Base-by-base conservation (phyloP, 2,888 invertebrate genomes). In the Anarsia innoxiella region DNA sequence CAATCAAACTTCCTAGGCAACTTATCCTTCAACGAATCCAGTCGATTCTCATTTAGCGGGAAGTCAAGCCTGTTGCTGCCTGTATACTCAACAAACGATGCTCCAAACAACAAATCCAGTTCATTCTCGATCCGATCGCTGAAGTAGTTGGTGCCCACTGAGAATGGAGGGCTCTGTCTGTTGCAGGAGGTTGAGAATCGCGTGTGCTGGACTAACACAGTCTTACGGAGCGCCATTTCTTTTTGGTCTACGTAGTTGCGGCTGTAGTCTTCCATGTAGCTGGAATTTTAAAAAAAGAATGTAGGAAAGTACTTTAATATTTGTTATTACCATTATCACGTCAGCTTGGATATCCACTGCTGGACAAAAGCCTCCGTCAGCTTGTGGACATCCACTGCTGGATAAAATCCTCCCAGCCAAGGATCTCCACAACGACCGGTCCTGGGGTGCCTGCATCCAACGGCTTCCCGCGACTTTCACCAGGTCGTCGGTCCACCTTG, bases 161-260 rank as follows among this genome's bases (percentile, higher is more conserved):
- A 42, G 48, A 70, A 72, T 5, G 72, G 59, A 35, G 70, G 70
- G 16, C 76, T 73, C 51, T 72, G 56, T 3, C 83, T 67, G 60
- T 78, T 79, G 32, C 61, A 76, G 6, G 82, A 65, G 25, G 48
- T 36, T 30, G 64, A 49, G 56, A 71, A 73, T 8, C 82, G 72
- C 12, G 50, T 31, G 48, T 50, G 54, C 47, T 75, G 74, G 32
- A 71, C 54, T 23, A 78, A 36, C 6, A 75, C 28, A 41, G 64
- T 71, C 53, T 72, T 77, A 31, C 82, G 71, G 23, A 80, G 53
- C 6, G 79, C 71, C 42, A 70, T 71, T 45, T 83, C 82, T 0
- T 48, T 34, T 14, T 56, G 51, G 46, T 79, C 71, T 5, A 42
- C 36, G 56, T 78, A 83, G 2, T 46, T 45, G 1, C 80, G 66